A percentile compares a stretch with the other conserved stretches of the same genome.
Evolutionary conservation across 2,797 vertebrate species (phyloP).

Genomic region (Sorex maritimensis): DNA sequence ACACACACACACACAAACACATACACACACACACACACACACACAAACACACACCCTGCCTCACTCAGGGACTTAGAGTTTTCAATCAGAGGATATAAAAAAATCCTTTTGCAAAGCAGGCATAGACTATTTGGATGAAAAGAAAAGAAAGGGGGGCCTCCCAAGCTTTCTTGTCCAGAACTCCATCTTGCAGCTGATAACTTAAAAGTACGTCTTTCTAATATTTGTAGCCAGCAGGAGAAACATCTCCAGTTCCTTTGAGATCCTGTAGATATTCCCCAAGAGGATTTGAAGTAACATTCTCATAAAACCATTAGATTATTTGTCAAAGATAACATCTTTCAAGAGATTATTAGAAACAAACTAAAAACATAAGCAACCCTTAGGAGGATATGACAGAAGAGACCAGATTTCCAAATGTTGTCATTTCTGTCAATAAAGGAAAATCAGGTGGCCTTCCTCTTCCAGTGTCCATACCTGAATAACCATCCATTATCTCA

Average conservation of each 20-base stretch:
- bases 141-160: not conserved
- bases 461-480: not conserved
- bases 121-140: conserved; percentile 65
- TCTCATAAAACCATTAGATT: conserved; percentile 85
- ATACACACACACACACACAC: too few species aligned
- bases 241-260: conserved; percentile 46
- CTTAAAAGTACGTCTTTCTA: conserved; percentile 50
- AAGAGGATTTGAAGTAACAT: conserved; percentile 66
- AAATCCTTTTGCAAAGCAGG: conserved; percentile 78
- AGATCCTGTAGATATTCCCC: conserved; percentile 49
- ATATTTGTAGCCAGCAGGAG: conserved; percentile 15
- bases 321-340: conserved; percentile 84
- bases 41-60: conserved; percentile 47
- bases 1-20: too few species aligned
- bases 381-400: not conserved
- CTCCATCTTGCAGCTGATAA: not conserved
- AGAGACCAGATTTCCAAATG: conserved; percentile 4
- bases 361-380: not conserved
- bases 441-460: not conserved
- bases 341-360: conserved; percentile 39
- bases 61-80: conserved; percentile 72
- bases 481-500: not conserved
- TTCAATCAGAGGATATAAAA: conserved; percentile 71
- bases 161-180: conserved; percentile 26
- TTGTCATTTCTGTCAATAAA: not conserved